Evolutionary conservation across 2,797 vertebrate genomes (phyloP).

Genomic region (Chaetodon trifasciatus): DNA sequence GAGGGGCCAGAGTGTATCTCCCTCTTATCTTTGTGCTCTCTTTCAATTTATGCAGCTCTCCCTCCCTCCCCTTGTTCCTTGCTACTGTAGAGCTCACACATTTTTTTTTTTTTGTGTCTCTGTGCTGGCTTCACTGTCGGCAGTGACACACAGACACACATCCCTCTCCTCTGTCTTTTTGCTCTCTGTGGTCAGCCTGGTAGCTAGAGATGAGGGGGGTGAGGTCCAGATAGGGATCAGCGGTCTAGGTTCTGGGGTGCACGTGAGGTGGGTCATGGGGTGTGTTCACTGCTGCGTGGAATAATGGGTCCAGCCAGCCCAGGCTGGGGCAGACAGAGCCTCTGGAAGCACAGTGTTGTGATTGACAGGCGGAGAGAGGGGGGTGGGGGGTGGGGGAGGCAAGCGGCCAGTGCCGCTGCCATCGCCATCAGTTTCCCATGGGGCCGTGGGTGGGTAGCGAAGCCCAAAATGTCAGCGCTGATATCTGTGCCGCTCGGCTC

Average conservation of each 20-base stretch:
- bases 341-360: constrained; percentile 81
- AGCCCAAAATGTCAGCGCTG: constrained; percentile 91
- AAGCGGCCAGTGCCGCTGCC: constrained; percentile 83
- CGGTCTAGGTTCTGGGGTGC: constrained; percentile 47
- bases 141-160: constrained; percentile 23
- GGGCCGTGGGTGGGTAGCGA: constrained; percentile 77
- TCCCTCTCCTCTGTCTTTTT: constrained; percentile 31
- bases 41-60: constrained; percentile 53
- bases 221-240: constrained; percentile 85
- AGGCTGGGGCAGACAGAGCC: constrained; percentile 70
- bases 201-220: constrained; percentile 83
- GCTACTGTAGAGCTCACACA: constrained; percentile 44
- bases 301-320: constrained; percentile 62
- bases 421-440: constrained; percentile 85
- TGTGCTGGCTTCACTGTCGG: constrained; percentile 36
- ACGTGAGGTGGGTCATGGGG: constrained; percentile 44
- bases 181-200: constrained; percentile 57
- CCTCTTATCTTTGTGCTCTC: constrained; percentile 66
- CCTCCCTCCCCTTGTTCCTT: constrained; percentile 26
- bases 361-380: constrained; percentile 83
- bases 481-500: constrained; percentile 82
- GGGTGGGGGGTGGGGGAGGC: constrained; percentile 24
- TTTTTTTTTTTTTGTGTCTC: constrained; percentile 24
- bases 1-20: constrained; percentile 82
- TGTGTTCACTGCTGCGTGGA: constrained; percentile 35